Percentiles rank a stretch among this genome's conserved stretches.
Evolutionary conservation across 2,797 vertebrate species (phyloP).

Genomic region (Sebastiscus tertius): DNA sequence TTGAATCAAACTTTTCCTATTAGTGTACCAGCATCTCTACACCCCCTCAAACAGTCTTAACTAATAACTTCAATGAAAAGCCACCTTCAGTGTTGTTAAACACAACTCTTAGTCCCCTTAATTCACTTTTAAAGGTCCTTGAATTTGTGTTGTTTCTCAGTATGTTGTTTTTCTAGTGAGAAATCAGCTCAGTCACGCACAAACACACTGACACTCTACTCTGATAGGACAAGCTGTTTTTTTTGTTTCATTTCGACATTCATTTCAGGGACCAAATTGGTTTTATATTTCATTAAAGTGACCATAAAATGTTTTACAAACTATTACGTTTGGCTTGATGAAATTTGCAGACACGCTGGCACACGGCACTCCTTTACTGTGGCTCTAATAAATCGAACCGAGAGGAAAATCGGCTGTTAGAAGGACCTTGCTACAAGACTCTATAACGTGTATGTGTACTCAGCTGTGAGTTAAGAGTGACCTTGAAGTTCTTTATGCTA

Average conservation of each 20-base stretch:
- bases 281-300: constrained; percentile 21
- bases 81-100: not conserved
- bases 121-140: not conserved
- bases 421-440: not conserved
- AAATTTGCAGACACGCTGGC: constrained; percentile 27
- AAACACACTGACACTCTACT: not conserved
- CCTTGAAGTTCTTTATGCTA: not conserved
- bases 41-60: not conserved
- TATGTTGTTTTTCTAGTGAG: not conserved
- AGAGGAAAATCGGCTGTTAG: not conserved
- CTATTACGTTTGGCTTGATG: constrained; percentile 22
- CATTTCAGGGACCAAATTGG: not conserved
- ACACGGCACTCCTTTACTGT: not conserved
- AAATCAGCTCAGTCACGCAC: constrained; percentile 5
- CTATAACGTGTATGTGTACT: not conserved
- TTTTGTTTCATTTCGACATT: constrained; percentile 11
- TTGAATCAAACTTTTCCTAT: not conserved
- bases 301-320: constrained; percentile 21
- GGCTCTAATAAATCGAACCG: not conserved
- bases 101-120: not conserved
- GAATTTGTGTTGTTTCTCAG: constrained; percentile 8
- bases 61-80: not conserved
- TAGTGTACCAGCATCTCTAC: not conserved
- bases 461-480: not conserved
- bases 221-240: not conserved